phyloP scores from a whole-genome alignment of 2,888 invertebrate genomes.

The Bombyx huttoni region DNA sequence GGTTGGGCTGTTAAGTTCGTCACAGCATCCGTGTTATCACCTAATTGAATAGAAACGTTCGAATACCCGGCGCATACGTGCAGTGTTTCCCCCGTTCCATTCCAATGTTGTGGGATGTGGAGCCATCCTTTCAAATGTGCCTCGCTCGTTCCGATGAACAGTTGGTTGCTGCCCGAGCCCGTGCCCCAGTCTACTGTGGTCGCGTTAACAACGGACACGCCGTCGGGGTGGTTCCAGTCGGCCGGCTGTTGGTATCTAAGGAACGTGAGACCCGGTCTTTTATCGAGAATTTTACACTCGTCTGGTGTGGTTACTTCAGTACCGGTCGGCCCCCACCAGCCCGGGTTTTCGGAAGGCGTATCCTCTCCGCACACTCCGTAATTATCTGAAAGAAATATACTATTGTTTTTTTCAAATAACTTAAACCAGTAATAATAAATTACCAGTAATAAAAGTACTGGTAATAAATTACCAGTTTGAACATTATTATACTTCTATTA shows the following conservation, averaged over 20 bases:
- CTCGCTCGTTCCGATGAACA: slow-evolving; percentile 80
- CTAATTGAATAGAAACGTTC: slow-evolving; percentile 76
- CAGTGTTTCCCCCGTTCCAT: slow-evolving; percentile 76
- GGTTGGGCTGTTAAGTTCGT: slow-evolving; percentile 78
- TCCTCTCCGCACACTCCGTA: slow-evolving; percentile 90
- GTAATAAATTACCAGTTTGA: too few relatives aligned
- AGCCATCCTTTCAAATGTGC: slow-evolving; percentile 87
- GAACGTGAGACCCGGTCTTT: slow-evolving; percentile 90
- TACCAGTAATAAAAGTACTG: too few relatives aligned
- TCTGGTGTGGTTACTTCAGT: slow-evolving; percentile 81
- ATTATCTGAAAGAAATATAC: slow-evolving; percentile 64
- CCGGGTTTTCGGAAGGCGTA: slow-evolving; percentile 84
- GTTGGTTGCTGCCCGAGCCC: slow-evolving; percentile 77
- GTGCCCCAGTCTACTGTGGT: slow-evolving; percentile 86
- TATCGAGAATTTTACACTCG: slow-evolving; percentile 84
- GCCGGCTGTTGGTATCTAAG: slow-evolving; percentile 90
- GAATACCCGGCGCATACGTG: slow-evolving; percentile 86
- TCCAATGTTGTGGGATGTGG: slow-evolving; percentile 83
- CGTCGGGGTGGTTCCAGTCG: slow-evolving; percentile 90
- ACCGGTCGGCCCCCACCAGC: slow-evolving; percentile 93
- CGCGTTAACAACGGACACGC: slow-evolving; percentile 87
- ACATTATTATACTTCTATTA: too few relatives aligned
- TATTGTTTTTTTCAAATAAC: not conserved
- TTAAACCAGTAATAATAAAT: too few relatives aligned
- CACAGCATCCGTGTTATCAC: slow-evolving; percentile 58